Percentiles rank a stretch among this genome's conserved stretches.
phyloP scores from a whole-genome alignment of 2,113 vertebrate species.

The Arenaria interpres region DNA sequence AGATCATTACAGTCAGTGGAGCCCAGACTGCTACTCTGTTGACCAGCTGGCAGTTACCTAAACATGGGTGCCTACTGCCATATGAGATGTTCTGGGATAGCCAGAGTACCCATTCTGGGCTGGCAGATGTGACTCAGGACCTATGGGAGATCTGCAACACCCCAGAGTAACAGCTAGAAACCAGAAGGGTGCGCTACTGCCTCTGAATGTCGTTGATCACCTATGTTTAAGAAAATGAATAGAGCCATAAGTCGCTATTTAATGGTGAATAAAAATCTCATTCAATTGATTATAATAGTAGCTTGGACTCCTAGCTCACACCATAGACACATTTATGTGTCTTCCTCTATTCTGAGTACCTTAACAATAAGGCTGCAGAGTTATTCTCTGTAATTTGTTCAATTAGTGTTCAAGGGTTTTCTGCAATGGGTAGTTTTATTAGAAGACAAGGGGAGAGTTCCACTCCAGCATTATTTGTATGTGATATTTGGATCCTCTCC shows the following conservation, averaged over 20 bases:
- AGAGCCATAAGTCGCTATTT: neutral
- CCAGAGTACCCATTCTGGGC: neutral
- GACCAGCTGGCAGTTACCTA: neutral
- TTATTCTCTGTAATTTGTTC: neutral
- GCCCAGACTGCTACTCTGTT: neutral
- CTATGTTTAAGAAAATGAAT: neutral
- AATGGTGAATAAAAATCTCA: neutral
- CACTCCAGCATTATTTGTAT: neutral
- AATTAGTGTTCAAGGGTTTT: neutral
- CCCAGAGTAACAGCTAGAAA: neutral
- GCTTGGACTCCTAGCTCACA: neutral
- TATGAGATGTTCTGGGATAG: neutral
- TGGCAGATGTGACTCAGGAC: neutral
- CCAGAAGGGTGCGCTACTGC: neutral
- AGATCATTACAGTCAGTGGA: neutral
- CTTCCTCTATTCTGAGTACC: neutral
- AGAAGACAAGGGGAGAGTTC: neutral
- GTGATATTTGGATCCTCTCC: neutral
- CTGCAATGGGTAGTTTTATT: neutral
- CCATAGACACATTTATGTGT: rapidly evolving
- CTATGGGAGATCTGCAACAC: neutral
- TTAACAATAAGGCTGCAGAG: neutral
- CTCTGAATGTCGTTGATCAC: neutral
- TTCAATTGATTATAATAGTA: neutral
- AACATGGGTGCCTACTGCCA: neutral